These are phyloP conservation scores for Zoanthus gigantus DNA, from an alignment of 92 coral and sea anemone genomes.

Conservation along the genomic window DNA sequence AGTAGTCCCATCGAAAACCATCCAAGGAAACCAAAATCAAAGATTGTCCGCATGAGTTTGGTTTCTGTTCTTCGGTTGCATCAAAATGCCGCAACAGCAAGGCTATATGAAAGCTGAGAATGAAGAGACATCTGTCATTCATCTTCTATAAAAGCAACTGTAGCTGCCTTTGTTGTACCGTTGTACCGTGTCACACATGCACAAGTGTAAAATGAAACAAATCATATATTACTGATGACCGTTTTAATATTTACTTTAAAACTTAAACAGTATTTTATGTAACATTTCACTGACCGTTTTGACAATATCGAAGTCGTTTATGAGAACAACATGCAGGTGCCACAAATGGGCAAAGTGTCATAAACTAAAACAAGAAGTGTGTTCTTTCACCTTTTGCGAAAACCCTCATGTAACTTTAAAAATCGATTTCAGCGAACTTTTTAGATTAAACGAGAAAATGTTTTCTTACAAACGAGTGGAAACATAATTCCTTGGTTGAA, in stretches of 20 bases:
- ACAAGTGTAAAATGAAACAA: neutral
- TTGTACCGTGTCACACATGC: neutral
- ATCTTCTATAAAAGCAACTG: neutral
- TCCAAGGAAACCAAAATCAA: conserved; percentile 86
- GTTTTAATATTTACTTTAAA: neutral
- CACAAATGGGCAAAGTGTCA: neutral
- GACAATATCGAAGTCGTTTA: neutral
- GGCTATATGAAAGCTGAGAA: neutral
- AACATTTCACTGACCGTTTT: neutral
- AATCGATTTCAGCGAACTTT: too few relatives aligned
- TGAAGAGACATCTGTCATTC: neutral
- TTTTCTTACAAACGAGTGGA: too few relatives aligned
- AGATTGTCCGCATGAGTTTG: conserved; percentile 48
- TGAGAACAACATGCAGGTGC: neutral
- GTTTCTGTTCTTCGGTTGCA: neutral
- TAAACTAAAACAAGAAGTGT: neutral
- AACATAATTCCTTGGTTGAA: too few relatives aligned
- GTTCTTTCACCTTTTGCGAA: too few relatives aligned
- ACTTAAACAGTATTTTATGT: neutral
- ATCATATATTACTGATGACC: neutral
- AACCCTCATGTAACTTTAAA: too few relatives aligned
- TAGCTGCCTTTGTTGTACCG: too few relatives aligned
- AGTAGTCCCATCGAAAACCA: conserved; percentile 94
- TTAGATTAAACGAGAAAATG: too few relatives aligned
- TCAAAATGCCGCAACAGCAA: conserved; percentile 3